These are phyloP conservation scores for Coelopa frigida DNA, from an alignment of 1,140 invertebrate genomes.

Conservation along the genomic window DNA sequence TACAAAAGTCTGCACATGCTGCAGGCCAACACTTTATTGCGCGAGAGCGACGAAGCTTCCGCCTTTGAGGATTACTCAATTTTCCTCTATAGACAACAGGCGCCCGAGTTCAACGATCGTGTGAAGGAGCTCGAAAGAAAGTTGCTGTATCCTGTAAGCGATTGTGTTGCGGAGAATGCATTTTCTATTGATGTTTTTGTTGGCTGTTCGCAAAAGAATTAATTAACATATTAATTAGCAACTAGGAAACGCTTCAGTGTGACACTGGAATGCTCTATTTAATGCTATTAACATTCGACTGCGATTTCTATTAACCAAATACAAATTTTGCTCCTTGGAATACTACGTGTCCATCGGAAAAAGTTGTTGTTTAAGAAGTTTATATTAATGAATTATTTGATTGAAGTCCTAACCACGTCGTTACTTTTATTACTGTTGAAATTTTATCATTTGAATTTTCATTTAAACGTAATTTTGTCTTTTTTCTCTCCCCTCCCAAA, in stretches of 20 bases:
- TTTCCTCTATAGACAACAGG: conserved; percentile 65
- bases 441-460: background rate
- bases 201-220: background rate
- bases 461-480: background rate
- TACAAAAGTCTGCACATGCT: conserved; percentile 72
- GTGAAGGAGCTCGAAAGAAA: conserved; percentile 71
- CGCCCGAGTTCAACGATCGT: conserved; percentile 66
- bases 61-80: conserved; percentile 69
- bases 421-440: too few species aligned
- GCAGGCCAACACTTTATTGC: conserved; percentile 51
- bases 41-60: conserved; percentile 46
- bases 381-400: too few species aligned
- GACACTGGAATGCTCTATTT: too few species aligned
- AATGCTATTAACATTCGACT: too few species aligned
- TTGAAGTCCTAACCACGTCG: too few species aligned
- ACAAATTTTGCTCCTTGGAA: too few species aligned
- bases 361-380: too few species aligned
- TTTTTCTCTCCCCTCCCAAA: background rate
- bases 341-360: too few species aligned
- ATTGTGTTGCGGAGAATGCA: conserved; percentile 6
- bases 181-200: conserved; percentile 2
- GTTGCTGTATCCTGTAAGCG: conserved; percentile 65
- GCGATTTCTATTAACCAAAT: too few species aligned
- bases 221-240: too few species aligned
- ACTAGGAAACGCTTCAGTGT: too few species aligned